A percentile compares a stretch with the other conserved stretches of the same genome.
Conservation (phyloP, 2,113 vertebrate species). For the Ophthalmolycus amberensis region DNA sequence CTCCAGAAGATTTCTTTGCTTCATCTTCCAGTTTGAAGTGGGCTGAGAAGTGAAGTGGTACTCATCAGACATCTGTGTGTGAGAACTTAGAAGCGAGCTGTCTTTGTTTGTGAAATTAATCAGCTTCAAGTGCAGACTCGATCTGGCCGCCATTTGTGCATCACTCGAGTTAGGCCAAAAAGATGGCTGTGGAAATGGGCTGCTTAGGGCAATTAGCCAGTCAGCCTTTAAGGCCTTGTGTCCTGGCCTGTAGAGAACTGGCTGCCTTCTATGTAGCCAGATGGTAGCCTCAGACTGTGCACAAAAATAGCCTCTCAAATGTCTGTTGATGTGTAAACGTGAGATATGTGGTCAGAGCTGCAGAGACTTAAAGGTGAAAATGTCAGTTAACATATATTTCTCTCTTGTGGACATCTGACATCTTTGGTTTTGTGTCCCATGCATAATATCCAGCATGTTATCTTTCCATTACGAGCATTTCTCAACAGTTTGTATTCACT, state of each 20-base stretch:
- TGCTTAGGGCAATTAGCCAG: slow-evolving; percentile 75
- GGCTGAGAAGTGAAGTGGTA: slow-evolving; percentile 61
- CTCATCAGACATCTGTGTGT: slow-evolving; percentile 71
- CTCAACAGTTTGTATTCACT: slow-evolving; percentile 4
- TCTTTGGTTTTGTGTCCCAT: slow-evolving; percentile 27
- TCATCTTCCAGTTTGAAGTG: slow-evolving; percentile 60
- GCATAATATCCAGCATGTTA: slow-evolving; percentile 27
- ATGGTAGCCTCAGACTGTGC: slow-evolving; percentile 72
- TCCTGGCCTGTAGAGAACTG: slow-evolving; percentile 72
- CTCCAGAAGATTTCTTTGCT: slow-evolving; percentile 40
- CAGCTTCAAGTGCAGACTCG: slow-evolving; percentile 58
- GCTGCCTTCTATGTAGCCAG: slow-evolving; percentile 70
- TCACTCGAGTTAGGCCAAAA: slow-evolving; percentile 50
- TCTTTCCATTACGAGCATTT: slow-evolving; percentile 36
- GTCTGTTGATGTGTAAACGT: slow-evolving; percentile 62
- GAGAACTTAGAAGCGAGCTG: slow-evolving; percentile 48
- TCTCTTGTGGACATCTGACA: slow-evolving; percentile 13
- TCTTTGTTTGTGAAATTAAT: slow-evolving; percentile 75
- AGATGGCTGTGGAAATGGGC: slow-evolving; percentile 60
- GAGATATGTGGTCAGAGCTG: slow-evolving; percentile 34
- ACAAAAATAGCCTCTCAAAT: slow-evolving; percentile 66
- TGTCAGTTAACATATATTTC: slow-evolving; percentile 28
- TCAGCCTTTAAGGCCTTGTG: slow-evolving; percentile 78
- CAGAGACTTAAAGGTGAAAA: slow-evolving; percentile 57
- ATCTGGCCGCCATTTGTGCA: slow-evolving; percentile 65